These are phyloP conservation scores for Aquatica leii DNA, from an alignment of 2,888 invertebrate species.

Conservation along the genomic window DNA sequence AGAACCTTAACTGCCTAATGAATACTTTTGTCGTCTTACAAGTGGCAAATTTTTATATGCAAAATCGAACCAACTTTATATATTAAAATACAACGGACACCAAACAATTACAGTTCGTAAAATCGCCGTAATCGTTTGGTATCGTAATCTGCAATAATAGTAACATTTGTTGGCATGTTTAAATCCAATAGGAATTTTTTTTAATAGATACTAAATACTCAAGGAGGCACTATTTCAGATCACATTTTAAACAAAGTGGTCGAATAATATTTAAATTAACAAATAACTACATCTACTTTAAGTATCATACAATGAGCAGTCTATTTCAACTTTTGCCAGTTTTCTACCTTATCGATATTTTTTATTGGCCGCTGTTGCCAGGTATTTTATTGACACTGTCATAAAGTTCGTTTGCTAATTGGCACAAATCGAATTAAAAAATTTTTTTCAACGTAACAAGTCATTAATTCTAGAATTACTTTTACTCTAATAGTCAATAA, in stretches of 20 bases:
- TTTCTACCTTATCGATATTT: too few species aligned
- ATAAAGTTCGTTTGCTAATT: neutral
- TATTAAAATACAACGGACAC: slow-evolving; percentile 7
- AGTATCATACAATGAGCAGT: slow-evolving; percentile 16
- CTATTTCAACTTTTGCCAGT: slow-evolving; percentile 7
- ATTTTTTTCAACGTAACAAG: slow-evolving; percentile 1
- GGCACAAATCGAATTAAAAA: slow-evolving; percentile 1
- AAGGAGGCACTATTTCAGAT: slow-evolving; percentile 46
- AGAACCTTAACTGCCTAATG: slow-evolving; percentile 22
- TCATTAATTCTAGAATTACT: neutral
- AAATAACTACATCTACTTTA: slow-evolving; percentile 8
- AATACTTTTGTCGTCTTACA: slow-evolving; percentile 22
- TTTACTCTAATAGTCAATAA: neutral
- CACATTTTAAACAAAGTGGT: slow-evolving; percentile 40
- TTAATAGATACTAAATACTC: slow-evolving; percentile 22
- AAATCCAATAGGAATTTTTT: slow-evolving; percentile 9
- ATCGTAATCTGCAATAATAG: slow-evolving; percentile 4
- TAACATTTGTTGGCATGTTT: slow-evolving; percentile 15
- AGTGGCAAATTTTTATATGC: slow-evolving; percentile 1
- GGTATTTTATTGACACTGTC: neutral
- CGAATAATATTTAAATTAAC: slow-evolving; percentile 9
- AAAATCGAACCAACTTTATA: neutral
- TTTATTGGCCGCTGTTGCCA: neutral
- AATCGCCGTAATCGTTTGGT: neutral
- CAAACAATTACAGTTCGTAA: slow-evolving; percentile 8